phyloP scores from a whole-genome alignment of 2,888 invertebrate species.

The Tupiocoris notatus region DNA sequence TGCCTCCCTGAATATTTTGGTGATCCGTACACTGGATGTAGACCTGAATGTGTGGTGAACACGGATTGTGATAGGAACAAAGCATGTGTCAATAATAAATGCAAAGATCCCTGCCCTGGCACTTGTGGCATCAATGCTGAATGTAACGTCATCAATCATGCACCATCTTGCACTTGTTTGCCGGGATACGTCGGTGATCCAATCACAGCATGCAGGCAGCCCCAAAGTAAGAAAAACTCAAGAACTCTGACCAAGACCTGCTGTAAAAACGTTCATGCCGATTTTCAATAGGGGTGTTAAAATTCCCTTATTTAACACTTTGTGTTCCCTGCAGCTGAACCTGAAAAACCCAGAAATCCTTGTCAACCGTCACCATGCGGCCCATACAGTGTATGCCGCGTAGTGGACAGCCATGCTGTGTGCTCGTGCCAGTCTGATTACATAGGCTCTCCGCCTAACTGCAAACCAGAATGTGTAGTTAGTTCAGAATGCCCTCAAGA shows the following conservation, averaged over 20 bases:
- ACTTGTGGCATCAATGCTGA: conserved; percentile 78
- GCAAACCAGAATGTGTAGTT: conserved; percentile 73
- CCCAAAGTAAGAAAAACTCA: conserved; percentile 38
- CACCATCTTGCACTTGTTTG: conserved; percentile 75
- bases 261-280: no score
- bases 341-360: conserved; percentile 60
- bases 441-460: conserved; percentile 70
- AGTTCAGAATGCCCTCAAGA: conserved; percentile 72
- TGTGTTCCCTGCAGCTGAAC: conserved; percentile 49
- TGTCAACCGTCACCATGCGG: conserved; percentile 78
- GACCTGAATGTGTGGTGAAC: conserved; percentile 82
- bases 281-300: neutral
- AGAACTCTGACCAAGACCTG: no score
- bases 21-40: conserved; percentile 81
- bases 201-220: conserved; percentile 54
- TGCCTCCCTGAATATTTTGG: conserved; percentile 81
- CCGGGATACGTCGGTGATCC: conserved; percentile 79
- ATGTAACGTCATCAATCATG: conserved; percentile 78
- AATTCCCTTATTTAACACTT: neutral
- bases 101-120: conserved; percentile 77
- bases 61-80: conserved; percentile 73
- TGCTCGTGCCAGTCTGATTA: conserved; percentile 71
- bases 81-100: conserved; percentile 82
- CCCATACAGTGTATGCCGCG: conserved; percentile 68
- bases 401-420: conserved; percentile 64